Conservation (phyloP, 2,888 invertebrate species). For the Hylaea fasciaria region DNA sequence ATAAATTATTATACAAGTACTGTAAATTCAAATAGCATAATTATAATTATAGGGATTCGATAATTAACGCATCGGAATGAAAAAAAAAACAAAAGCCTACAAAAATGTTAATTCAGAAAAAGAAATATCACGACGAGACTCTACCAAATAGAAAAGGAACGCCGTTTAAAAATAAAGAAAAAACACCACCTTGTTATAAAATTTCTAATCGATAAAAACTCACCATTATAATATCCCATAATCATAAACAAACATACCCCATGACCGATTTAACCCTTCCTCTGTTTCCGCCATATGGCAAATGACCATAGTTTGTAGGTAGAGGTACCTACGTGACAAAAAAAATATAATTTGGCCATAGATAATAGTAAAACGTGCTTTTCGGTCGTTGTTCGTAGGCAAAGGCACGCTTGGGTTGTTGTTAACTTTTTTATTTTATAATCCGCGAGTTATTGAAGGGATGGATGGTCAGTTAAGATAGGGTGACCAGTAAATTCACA, state of each 20-base stretch:
- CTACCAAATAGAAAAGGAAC: no score
- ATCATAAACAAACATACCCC: conserved; percentile 48
- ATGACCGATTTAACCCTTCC: conserved; percentile 63
- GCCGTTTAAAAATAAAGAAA: no score
- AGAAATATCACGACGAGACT: no score
- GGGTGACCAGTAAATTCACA: conserved; percentile 45
- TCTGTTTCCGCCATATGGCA: conserved; percentile 65
- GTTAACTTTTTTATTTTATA: conserved; percentile 58
- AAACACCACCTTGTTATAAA: no score
- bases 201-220: background rate
- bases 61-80: no score
- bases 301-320: conserved; percentile 48
- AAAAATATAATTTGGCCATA: conserved; percentile 39
- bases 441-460: conserved; percentile 58
- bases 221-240: conserved; percentile 30
- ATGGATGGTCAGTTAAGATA: conserved; percentile 58
- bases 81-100: no score
- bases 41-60: no score
- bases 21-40: no score
- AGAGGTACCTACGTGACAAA: conserved; percentile 61
- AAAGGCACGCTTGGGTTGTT: conserved; percentile 52
- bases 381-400: conserved; percentile 57
- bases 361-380: conserved; percentile 41
- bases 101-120: no score
- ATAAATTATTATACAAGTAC: no score